Base-by-base conservation (phyloP, 2,797 vertebrate genomes). In the Semaprochilodus insignis region DNA sequence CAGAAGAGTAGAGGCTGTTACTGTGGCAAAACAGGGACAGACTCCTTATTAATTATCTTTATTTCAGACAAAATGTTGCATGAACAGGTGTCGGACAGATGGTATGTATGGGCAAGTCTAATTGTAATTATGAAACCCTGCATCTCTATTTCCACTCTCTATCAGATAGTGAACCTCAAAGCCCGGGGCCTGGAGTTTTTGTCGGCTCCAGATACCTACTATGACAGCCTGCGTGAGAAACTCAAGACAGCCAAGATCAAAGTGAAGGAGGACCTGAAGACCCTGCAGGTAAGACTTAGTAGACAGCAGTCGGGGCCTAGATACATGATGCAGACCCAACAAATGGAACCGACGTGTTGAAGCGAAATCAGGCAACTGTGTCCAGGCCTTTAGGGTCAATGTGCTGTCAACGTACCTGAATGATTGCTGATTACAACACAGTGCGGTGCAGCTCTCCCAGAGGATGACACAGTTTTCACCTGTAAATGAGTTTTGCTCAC, bases 181-280 rank as follows among this genome's bases (percentile, higher is more conserved):
- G 93, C 93, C 81, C 91, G 96, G 79, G 96, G 96, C 66, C 86
- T 94, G 89, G 95, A 96, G 86, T 96, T 96, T 90, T 94, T 96
- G 77, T 40, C 87, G 15, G 91, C 93, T 14, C 96, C 96, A 15
- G 94, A 96, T 81, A 86, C 77, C 0, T 96, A 96, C 88, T 96
- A 96, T 4, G 67, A 90, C 4, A 81, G 8, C 81, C 91, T 96
- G 85, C 87, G 93, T 85, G 82, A 91, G 86, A 94, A 95, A 0
- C 94, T 96, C 70, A 93, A 92, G 89, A 91, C 74, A 0, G 95
- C 96, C 63, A 96, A 96, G 91, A 95, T 96, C 91, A 94, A 91
- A 81, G 96, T 96, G 87, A 95, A 94, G 87, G 96, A 96, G 88
- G 94, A 96, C 89, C 88, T 96, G 0, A 82, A 94, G 78, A 93